These are phyloP conservation scores for Eurytoma adleriae DNA, from an alignment of 2,888 invertebrate species.

Conservation along the genomic window DNA sequence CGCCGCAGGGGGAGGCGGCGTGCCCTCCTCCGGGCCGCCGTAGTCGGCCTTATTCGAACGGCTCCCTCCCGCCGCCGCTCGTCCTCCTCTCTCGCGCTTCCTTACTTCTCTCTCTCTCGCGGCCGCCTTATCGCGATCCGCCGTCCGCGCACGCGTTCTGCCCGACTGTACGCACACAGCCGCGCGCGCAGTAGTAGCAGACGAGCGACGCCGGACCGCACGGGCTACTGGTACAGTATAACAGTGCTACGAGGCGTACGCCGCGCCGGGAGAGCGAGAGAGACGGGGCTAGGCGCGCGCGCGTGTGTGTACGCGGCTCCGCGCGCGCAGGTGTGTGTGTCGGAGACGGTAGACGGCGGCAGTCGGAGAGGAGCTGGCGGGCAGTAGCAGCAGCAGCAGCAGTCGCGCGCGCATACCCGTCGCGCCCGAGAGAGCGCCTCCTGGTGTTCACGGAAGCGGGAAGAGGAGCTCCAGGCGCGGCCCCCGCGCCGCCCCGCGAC, in stretches of 20 bases:
- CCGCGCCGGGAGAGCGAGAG: not conserved
- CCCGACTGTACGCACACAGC: not conserved
- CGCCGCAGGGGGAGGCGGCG: not conserved
- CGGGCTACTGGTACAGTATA: not conserved
- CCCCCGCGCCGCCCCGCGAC: not conserved
- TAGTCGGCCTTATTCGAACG: too few species aligned
- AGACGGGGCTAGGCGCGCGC: too few species aligned
- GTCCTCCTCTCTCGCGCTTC: not conserved
- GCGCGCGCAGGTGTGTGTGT: not conserved
- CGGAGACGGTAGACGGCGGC: not conserved
- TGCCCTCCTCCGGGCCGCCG: not conserved
- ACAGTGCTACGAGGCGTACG: not conserved
- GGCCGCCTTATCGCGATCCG: not conserved
- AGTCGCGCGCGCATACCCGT: slow-evolving; percentile 7
- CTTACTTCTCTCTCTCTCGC: not conserved
- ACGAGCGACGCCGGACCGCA: not conserved
- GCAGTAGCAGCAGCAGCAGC: slow-evolving; percentile 21
- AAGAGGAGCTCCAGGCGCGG: not conserved
- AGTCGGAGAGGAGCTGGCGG: not conserved
- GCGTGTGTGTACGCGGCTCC: not conserved
- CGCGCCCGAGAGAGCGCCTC: slow-evolving; percentile 50
- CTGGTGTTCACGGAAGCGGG: slow-evolving; percentile 51
- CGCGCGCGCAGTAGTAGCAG: not conserved
- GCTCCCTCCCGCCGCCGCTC: too few species aligned
- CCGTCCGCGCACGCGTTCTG: too few species aligned